Evolutionary conservation across 2,888 invertebrate species (phyloP), one percentile per base, ranked within the genome.

Genomic region (Eumerus sabulonum): DNA sequence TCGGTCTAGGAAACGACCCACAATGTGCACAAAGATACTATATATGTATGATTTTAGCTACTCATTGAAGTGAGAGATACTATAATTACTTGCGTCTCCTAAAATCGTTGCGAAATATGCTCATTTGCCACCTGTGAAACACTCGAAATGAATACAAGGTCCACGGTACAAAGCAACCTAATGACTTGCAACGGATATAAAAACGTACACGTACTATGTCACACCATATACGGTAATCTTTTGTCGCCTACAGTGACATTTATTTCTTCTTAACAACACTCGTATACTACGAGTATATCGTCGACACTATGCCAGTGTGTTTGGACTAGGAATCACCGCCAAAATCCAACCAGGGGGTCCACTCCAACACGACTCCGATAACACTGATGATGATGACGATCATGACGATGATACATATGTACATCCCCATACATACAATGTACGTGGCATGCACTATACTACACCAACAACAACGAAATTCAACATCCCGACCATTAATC

Each of bases 181-280:
- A 79, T 79, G 79, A 73, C 70, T 79, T 68, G 79, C 74, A 70
- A 68, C 73, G 64, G 64, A 79, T 68, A 79, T 54, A 79, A 66
- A 74, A 70, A 74, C 54, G 74, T 74, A 70, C 74, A 79, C 73
- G 73, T 64, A 63, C 74, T 64, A 68, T n/a, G n/a, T 74, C 73
- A 74, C 70, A 74, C 70, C 79, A 64, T 74, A 70, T 79, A 79
- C 68, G 74, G 79, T 70, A 79, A 73, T 79, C 79, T 79, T 77
- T 74, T 74, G 79, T 79, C 74, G 79, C 79, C 79, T 79, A 79
- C 79, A 64, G 79, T 79, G 79, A 79, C 79, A 79, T 73, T 74
- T 67, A 70, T 45, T 54, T 27, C 27, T 7, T 27, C 27, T 27
- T 27, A 27, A n/a, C n/a, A n/a, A n/a, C n/a, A n/a, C n/a, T n/a